A percentile compares a stretch with the other conserved stretches of the same genome.
Conservation (phyloP, 2,113 vertebrate genomes). For the Malaclemys terrapin region DNA sequence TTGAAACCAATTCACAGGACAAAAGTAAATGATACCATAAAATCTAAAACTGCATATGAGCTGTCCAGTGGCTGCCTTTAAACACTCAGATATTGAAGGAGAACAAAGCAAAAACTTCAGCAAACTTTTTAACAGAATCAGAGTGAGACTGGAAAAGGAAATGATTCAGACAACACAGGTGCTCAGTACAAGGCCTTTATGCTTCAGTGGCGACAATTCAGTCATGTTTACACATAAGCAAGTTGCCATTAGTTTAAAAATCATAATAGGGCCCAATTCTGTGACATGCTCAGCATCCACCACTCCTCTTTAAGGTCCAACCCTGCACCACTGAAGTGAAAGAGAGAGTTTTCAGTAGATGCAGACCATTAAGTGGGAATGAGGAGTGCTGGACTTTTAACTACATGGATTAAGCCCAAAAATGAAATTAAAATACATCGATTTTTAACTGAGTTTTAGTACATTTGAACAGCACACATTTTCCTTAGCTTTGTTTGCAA, state of each 20-base stretch:
- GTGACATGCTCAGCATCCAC: not conserved
- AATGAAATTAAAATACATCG: not conserved
- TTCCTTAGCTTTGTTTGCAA: not conserved
- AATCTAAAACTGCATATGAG: not conserved
- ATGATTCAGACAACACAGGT: slow-evolving; percentile 75
- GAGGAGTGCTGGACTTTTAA: not conserved
- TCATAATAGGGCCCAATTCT: not conserved
- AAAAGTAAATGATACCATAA: not conserved
- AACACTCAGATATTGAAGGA: slow-evolving; percentile 28
- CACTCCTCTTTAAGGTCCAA: not conserved
- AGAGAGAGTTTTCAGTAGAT: not conserved
- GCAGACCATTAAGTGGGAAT: not conserved
- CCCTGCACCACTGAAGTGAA: not conserved
- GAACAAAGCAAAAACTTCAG: not conserved
- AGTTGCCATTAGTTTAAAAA: not conserved
- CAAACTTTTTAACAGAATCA: slow-evolving; percentile 33
- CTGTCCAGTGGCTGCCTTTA: not conserved
- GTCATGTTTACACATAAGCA: not conserved
- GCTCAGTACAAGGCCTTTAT: not conserved
- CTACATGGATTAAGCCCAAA: not conserved
- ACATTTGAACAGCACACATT: not conserved
- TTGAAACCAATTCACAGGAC: not conserved
- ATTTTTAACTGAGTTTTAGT: not conserved
- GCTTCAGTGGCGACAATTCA: not conserved
- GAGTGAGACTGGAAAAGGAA: slow-evolving; percentile 60